phyloP scores from a whole-genome alignment of 2,797 vertebrate species.

The Falco peregrinus region DNA sequence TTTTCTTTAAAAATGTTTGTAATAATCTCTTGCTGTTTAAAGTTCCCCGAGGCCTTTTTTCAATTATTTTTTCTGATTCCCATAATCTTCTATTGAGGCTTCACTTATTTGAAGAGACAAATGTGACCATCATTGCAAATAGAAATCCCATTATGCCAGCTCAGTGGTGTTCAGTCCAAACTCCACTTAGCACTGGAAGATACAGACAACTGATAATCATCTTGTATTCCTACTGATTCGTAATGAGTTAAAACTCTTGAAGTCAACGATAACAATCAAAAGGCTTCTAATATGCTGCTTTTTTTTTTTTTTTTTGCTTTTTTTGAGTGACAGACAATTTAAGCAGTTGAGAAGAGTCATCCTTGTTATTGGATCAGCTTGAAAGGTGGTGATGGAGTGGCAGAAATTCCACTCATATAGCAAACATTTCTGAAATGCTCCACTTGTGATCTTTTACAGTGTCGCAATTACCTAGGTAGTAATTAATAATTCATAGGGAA shows the following conservation, averaged over 20 bases:
- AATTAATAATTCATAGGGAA: not conserved
- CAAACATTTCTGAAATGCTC: not conserved
- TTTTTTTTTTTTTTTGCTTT: not conserved
- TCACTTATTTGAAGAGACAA: constrained; percentile 29
- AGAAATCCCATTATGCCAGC: not conserved
- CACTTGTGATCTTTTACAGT: not conserved
- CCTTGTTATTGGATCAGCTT: not conserved
- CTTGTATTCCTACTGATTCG: not conserved
- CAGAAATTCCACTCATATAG: not conserved
- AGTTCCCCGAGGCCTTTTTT: not conserved
- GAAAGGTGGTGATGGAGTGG: not conserved
- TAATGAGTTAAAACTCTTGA: not conserved
- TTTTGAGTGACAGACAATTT: not conserved
- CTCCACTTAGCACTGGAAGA: not conserved
- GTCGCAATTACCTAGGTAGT: not conserved
- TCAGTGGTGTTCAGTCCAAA: not conserved
- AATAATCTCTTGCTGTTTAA: constrained; percentile 9
- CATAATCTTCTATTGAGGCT: not conserved
- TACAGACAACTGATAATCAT: not conserved
- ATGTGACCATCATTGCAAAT: not conserved
- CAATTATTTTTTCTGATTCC: not conserved
- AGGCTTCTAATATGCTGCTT: not conserved
- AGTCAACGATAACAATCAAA: not conserved
- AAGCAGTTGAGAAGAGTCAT: not conserved
- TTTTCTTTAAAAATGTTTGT: constrained; percentile 2